These are phyloP conservation scores for Scaeva pyrastri DNA, from an alignment of 2,888 invertebrate genomes.

Conservation along the genomic window DNA sequence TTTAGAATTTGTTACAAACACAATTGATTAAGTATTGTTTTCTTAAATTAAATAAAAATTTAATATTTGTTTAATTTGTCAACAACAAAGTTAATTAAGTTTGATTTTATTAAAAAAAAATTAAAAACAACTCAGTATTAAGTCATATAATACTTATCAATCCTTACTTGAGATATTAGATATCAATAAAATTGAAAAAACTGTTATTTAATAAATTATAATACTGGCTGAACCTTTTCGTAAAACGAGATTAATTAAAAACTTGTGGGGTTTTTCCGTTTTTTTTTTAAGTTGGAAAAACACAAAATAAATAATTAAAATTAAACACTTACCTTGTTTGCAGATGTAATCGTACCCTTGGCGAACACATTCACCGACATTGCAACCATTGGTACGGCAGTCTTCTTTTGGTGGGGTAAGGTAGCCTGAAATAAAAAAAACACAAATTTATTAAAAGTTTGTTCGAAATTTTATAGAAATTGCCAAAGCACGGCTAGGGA, in stretches of 20 bases:
- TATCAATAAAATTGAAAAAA: constrained; percentile 33
- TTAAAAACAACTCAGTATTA: constrained; percentile 53
- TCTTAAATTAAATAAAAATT: constrained; percentile 4
- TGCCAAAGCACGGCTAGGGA: too few relatives aligned
- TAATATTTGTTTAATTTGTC: constrained; percentile 56
- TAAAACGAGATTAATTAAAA: constrained; percentile 1
- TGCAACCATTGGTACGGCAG: constrained; percentile 93
- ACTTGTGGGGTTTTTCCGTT: not conserved
- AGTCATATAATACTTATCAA: constrained; percentile 58
- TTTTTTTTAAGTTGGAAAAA: constrained; percentile 10
- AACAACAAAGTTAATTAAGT: constrained; percentile 74
- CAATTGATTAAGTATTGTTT: constrained; percentile 39
- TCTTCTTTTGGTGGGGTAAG: constrained; percentile 85
- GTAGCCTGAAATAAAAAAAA: constrained; percentile 78
- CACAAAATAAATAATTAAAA: constrained; percentile 42
- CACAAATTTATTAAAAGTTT: not conserved
- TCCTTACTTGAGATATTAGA: constrained; percentile 66
- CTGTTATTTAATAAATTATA: constrained; percentile 31
- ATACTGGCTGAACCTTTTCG: constrained; percentile 68
- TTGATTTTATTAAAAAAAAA: constrained; percentile 29
- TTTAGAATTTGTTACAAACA: constrained; percentile 63
- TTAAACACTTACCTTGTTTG: constrained; percentile 83
- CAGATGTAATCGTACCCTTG: constrained; percentile 92
- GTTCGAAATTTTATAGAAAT: not conserved
- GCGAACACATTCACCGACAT: constrained; percentile 92